Base-by-base conservation (phyloP, 1,140 invertebrate genomes). In the Bicyclus anynana region DNA sequence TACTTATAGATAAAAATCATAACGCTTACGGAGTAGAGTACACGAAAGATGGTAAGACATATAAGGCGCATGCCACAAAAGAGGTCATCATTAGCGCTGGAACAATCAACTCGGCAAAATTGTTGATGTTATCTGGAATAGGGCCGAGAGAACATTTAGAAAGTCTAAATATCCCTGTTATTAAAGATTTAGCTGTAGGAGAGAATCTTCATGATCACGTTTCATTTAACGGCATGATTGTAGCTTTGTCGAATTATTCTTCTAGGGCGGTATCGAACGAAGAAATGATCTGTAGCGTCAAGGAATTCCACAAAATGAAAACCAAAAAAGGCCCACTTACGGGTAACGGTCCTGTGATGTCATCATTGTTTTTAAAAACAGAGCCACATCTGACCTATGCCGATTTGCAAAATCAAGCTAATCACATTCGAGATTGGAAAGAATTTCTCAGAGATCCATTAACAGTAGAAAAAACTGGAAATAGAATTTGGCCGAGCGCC, bases 151-250 rank as follows among this genome's bases (percentile, higher is more conserved):
- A 92, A 33, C 91, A 93, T 58, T 69, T 91, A 13, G 57, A 77
- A 87, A 90, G 84, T 80, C 89, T 89, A 67, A 69, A 77, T 13
- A 93, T 93, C 38, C 78, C 90, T 20, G 89, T 93, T 0, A 80
- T 93, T 12, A 79, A 92, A 64, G 90, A 94, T 75, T 77, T 93
- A 10, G 89, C 83, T 23, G 94, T 92, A 29, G 96, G 96, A 0
- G 84, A 94, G 26, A 97, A 97, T 81, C 84, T 97, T 0, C 94
- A 95, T 69, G 95, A 96, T 79, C 95, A 97, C 69, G 80, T 85
- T 0, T 92, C 91, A 0, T 90, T 89, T n/a, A 89, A 90, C 53
- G 91, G 91, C 1, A 51, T 92, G 0, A 65, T 92, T 0, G 85
- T 91, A 49, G 74, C 74, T 27, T 33, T 92, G 10, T 17, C 80